Conservation (phyloP, 30 jellyfish, hydroid and myxozoan species). For the Aurelia aurita region DNA sequence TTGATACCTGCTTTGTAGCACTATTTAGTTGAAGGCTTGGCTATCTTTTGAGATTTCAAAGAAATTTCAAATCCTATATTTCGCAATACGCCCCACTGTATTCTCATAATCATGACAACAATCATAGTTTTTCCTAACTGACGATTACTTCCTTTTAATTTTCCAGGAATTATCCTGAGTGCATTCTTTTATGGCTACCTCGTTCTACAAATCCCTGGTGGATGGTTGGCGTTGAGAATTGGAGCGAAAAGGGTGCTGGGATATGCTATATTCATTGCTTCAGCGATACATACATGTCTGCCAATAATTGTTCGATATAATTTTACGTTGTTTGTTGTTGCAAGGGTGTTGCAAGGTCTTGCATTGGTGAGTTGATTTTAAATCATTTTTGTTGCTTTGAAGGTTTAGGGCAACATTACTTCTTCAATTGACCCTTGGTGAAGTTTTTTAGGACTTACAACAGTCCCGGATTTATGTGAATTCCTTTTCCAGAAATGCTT, state of each 20-base stretch:
- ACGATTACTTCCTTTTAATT: not conserved
- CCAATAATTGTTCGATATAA: conserved; percentile 83
- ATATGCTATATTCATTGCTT: conserved; percentile 68
- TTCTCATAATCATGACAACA: too few relatives aligned
- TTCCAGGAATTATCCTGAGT: conserved; percentile 87
- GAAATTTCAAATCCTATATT: too few relatives aligned
- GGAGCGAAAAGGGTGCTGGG: conserved; percentile 93
- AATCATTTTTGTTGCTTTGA: not conserved
- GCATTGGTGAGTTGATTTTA: conserved; percentile 63
- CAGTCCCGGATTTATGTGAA: too few relatives aligned
- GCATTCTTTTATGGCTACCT: conserved; percentile 95
- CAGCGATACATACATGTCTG: conserved; percentile 68
- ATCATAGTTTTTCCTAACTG: too few relatives aligned
- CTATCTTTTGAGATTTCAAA: too few relatives aligned
- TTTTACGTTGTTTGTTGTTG: conserved; percentile 73
- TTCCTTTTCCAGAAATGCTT: too few relatives aligned
- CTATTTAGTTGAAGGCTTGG: too few relatives aligned
- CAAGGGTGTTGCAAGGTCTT: conserved; percentile 90
- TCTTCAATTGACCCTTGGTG: too few relatives aligned
- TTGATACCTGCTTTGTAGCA: too few relatives aligned
- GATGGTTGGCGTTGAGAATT: conserved; percentile 85
- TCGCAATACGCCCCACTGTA: too few relatives aligned
- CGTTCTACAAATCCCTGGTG: conserved; percentile 90
- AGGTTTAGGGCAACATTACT: too few relatives aligned
- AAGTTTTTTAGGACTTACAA: too few relatives aligned